These are phyloP conservation scores for Ophiothrix spiculata DNA, from an alignment of 35 echinoderm and acorn worm species.

Conservation along the genomic window DNA sequence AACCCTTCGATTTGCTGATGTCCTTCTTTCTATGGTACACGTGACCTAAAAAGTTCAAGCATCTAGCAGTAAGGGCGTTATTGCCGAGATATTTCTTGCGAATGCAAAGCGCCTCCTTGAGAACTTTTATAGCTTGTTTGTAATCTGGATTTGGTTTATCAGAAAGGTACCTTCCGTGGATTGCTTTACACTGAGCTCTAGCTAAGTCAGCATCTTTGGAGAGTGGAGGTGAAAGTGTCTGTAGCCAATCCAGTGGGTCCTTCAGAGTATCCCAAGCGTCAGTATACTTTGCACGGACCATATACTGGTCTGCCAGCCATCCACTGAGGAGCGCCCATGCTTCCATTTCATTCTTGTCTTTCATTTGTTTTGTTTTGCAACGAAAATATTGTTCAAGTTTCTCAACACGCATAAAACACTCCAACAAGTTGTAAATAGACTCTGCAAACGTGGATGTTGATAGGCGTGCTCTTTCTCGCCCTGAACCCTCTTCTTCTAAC, in stretches of 20 bases:
- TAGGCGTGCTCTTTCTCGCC: not conserved
- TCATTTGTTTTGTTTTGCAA: not conserved
- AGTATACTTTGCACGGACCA: conserved; percentile 17
- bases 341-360: conserved; percentile 9
- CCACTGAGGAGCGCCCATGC: conserved; percentile 21
- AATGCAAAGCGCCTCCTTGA: not conserved
- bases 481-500: not conserved
- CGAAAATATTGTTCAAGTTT: conserved; percentile 8
- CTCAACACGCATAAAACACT: conserved; percentile 11
- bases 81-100: conserved; percentile 9
- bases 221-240: not conserved
- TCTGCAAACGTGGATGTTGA: not conserved
- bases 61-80: conserved; percentile 21
- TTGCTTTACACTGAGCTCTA: not conserved
- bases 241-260: not conserved
- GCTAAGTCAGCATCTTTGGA: conserved; percentile 10
- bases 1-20: conserved; percentile 18
- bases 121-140: conserved; percentile 16
- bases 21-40: conserved; percentile 42
- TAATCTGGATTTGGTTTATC: not conserved
- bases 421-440: conserved; percentile 14
- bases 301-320: conserved; percentile 21
- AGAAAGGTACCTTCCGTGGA: conserved; percentile 15
- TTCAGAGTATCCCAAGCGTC: conserved; percentile 2
- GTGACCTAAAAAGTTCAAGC: conserved; percentile 25